Percentiles rank a stretch among this genome's conserved stretches.
Evolutionary conservation across 2,113 vertebrate genomes (phyloP).

Genomic region (Fukomys damarensis): DNA sequence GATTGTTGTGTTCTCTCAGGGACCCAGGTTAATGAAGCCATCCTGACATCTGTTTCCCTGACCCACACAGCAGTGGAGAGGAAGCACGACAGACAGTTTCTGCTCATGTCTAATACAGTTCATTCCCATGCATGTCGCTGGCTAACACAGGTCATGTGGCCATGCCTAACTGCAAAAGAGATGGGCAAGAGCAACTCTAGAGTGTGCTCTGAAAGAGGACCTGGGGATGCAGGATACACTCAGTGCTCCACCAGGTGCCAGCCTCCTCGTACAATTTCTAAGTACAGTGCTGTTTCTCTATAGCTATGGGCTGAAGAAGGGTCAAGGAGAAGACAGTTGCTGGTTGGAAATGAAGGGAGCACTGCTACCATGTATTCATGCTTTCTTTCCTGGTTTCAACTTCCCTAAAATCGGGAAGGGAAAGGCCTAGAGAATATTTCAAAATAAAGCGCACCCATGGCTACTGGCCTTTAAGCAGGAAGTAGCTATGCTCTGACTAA

Average conservation of each 20-base stretch:
- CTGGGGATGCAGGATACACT: not conserved
- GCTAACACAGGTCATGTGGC: not conserved
- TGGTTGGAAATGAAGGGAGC: not conserved
- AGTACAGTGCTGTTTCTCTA: not conserved
- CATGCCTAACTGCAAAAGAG: not conserved
- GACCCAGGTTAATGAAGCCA: not conserved
- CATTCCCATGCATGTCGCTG: not conserved
- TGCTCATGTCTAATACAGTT: not conserved
- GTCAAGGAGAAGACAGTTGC: not conserved
- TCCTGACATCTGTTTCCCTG: not conserved
- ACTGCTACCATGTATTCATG: not conserved
- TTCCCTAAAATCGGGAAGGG: conserved; percentile 23
- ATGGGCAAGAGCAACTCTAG: not conserved
- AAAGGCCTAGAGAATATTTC: conserved; percentile 41
- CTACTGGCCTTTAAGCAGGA: not conserved
- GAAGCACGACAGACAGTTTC: not conserved
- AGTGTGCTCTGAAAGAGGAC: not conserved
- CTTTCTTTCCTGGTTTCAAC: conserved; percentile 24
- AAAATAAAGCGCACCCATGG: not conserved
- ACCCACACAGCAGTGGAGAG: not conserved
- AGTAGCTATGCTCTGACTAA: not conserved
- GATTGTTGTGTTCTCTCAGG: not conserved
- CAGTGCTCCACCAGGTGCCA: not conserved
- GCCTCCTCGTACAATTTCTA: not conserved
- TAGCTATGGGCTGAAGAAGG: not conserved